Evolutionary conservation across 2,113 vertebrate genomes (phyloP).

Genomic region (Merops nubicus): DNA sequence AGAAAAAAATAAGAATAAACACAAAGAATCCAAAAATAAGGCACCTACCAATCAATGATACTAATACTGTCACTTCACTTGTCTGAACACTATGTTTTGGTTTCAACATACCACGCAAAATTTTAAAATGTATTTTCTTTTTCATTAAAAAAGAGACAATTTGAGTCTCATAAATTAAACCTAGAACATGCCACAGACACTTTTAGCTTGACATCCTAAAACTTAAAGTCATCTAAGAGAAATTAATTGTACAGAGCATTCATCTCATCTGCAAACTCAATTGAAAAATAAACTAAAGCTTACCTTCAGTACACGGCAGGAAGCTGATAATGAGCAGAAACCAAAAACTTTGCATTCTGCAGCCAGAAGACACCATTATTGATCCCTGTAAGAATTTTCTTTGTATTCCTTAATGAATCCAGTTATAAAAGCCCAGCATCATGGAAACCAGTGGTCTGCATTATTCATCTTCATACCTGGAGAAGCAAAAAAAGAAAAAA

Average conservation of each 20-base stretch:
- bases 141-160: not conserved
- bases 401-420: constrained; percentile 86
- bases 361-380: constrained; percentile 92
- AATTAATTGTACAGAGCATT: not conserved
- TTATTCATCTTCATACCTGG: constrained; percentile 91
- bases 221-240: not conserved
- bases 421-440: constrained; percentile 89
- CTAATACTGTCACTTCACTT: not conserved
- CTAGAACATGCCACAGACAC: not conserved
- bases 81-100: not conserved
- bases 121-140: not conserved
- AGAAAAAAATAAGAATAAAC: not conserved
- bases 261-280: not conserved
- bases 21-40: not conserved
- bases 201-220: not conserved
- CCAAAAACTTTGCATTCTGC: constrained; percentile 94
- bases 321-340: constrained; percentile 91
- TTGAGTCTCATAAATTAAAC: not conserved
- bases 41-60: not conserved
- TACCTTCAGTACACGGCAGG: constrained; percentile 94
- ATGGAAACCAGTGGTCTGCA: constrained; percentile 85
- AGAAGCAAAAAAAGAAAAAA: constrained; percentile 64
- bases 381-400: constrained; percentile 83
- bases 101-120: not conserved
- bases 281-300: constrained; percentile 57